Percentiles rank a stretch among this genome's conserved stretches.
Evolutionary conservation across 2,797 vertebrate species (phyloP).

Genomic region (Carapus acus): DNA sequence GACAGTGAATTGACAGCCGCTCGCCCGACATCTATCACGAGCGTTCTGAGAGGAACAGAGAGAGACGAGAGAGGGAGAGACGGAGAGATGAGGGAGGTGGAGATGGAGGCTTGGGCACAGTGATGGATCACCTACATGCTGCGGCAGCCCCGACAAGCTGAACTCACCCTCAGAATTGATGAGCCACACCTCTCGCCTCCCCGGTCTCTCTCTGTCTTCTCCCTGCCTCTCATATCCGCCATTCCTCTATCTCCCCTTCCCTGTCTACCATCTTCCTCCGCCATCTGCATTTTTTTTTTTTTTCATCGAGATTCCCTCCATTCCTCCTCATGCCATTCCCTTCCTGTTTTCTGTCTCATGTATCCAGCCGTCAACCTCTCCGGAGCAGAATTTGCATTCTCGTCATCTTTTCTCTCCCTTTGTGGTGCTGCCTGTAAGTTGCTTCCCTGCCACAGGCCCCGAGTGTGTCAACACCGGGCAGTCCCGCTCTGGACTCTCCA

Average conservation of each 20-base stretch:
- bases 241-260: slow-evolving; percentile 32
- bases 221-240: slow-evolving; percentile 42
- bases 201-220: slow-evolving; percentile 27
- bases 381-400: too few species aligned
- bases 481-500: slow-evolving; percentile 45
- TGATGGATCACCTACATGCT: slow-evolving; percentile 71
- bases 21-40: slow-evolving; percentile 60
- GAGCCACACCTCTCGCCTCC: slow-evolving; percentile 66
- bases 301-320: slow-evolving; percentile 1
- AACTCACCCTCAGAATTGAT: slow-evolving; percentile 71
- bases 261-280: slow-evolving; percentile 18
- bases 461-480: slow-evolving; percentile 49
- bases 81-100: slow-evolving; percentile 42
- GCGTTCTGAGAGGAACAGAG: slow-evolving; percentile 47
- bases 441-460: slow-evolving; percentile 23
- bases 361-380: slow-evolving; percentile 1
- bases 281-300: slow-evolving; percentile 29
- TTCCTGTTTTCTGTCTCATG: slow-evolving; percentile 10
- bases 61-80: slow-evolving; percentile 18
- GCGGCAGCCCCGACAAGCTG: slow-evolving; percentile 57
- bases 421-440: slow-evolving; percentile 11
- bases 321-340: slow-evolving; percentile 17
- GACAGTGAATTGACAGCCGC: slow-evolving; percentile 52
- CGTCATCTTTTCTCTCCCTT: slow-evolving; percentile 8
- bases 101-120: slow-evolving; percentile 51